Conservation (phyloP, 1,140 invertebrate species). For the Wiebesia pumilae region DNA sequence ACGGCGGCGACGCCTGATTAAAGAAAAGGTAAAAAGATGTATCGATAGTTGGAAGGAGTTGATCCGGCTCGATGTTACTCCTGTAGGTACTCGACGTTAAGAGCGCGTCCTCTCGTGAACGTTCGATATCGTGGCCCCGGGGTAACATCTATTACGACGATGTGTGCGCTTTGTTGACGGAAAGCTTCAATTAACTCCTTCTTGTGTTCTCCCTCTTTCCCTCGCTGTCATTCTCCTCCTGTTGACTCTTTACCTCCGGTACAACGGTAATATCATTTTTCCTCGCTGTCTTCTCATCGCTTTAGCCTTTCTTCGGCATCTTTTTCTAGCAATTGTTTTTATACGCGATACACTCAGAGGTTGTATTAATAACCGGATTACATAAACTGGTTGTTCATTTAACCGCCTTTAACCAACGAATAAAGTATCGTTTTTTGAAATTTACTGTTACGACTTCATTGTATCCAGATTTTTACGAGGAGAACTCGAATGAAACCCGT, state of each 20-base stretch:
- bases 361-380: not conserved
- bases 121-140: conserved; percentile 1
- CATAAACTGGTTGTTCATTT: not conserved
- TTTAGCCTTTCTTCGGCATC: not conserved
- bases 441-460: not conserved
- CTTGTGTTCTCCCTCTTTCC: not conserved
- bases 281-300: not conserved
- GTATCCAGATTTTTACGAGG: not conserved
- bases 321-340: not conserved
- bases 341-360: not conserved
- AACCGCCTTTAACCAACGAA: not conserved
- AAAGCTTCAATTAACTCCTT: conserved; percentile 32
- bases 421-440: not conserved
- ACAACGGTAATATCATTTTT: conserved; percentile 11
- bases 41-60: not conserved
- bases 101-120: conserved; percentile 3
- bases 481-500: not conserved
- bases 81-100: not conserved
- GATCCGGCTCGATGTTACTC: conserved; percentile 22
- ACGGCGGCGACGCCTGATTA: not conserved
- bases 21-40: not conserved
- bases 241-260: not conserved
- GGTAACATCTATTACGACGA: conserved; percentile 29
- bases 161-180: conserved; percentile 28
- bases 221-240: not conserved